phyloP scores from a whole-genome alignment of 2,888 invertebrate species.

The Drosophila neoperkinsi region DNA sequence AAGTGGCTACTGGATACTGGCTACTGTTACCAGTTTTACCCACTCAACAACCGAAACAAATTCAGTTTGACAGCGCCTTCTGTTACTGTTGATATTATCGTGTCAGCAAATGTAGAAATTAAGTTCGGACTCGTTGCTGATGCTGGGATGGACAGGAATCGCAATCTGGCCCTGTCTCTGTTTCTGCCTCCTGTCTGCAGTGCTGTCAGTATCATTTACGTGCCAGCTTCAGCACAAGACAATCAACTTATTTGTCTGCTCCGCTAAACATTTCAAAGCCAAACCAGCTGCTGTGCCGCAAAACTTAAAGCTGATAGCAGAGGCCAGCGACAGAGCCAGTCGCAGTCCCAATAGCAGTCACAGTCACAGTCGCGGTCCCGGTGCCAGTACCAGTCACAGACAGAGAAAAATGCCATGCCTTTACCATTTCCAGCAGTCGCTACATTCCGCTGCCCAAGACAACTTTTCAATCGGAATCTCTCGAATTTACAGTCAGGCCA shows the following conservation, averaged over 20 bases:
- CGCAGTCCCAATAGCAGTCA: not conserved
- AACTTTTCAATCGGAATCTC: constrained; percentile 13
- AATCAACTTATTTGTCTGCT: constrained; percentile 75
- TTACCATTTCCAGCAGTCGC: constrained; percentile 47
- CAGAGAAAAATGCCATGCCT: constrained; percentile 26
- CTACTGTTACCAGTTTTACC: constrained; percentile 57
- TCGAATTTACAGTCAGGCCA: constrained; percentile 15
- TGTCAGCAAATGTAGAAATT: constrained; percentile 79
- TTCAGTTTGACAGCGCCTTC: constrained; percentile 39
- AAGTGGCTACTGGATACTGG: constrained; percentile 13
- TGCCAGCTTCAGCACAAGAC: constrained; percentile 59
- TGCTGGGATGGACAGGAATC: constrained; percentile 37
- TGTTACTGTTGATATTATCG: constrained; percentile 46
- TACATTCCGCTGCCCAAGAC: constrained; percentile 41
- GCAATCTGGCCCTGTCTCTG: constrained; percentile 10
- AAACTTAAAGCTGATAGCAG: constrained; percentile 20
- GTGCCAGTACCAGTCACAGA: constrained; percentile 6
- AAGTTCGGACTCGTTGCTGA: constrained; percentile 62
- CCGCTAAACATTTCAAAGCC: constrained; percentile 63
- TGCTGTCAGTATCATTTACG: constrained; percentile 75
- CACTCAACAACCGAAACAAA: constrained; percentile 47
- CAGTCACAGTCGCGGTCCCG: not conserved
- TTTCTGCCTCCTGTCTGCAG: not conserved
- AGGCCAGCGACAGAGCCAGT: constrained; percentile 15
- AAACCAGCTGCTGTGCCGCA: constrained; percentile 38